These are phyloP conservation scores for Ibidorhyncha struthersii DNA, from an alignment of 2,113 vertebrate genomes.

Conservation along the genomic window DNA sequence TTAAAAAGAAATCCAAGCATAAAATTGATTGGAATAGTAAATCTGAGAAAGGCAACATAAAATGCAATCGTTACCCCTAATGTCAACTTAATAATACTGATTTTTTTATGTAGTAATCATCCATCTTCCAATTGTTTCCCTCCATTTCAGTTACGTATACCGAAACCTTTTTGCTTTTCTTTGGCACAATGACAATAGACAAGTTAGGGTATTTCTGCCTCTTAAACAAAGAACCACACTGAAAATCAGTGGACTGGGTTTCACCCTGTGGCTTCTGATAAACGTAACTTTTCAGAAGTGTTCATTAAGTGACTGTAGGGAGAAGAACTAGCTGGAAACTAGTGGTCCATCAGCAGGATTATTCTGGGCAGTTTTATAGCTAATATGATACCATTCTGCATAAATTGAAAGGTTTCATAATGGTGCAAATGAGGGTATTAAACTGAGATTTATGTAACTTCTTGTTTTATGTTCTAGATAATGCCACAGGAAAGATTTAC, in stretches of 20 bases:
- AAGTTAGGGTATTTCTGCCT: not conserved
- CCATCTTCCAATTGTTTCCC: not conserved
- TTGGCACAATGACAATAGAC: not conserved
- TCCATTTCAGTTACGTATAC: not conserved
- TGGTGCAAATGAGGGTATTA: not conserved
- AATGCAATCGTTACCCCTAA: not conserved
- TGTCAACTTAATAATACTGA: not conserved
- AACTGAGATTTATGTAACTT: not conserved
- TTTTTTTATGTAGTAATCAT: not conserved
- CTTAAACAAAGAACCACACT: not conserved
- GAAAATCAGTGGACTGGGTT: not conserved
- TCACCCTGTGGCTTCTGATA: not conserved
- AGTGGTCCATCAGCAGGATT: not conserved
- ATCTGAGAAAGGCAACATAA: not conserved
- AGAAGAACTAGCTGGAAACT: not conserved
- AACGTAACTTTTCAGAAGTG: not conserved
- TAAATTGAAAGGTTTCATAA: not conserved
- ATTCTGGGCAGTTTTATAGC: not conserved
- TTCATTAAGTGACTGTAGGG: not conserved
- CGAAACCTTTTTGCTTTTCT: not conserved
- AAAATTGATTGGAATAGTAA: not conserved
- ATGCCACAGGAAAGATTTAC: slow-evolving; percentile 79
- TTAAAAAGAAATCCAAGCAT: not conserved
- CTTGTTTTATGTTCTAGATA: slow-evolving; percentile 74
- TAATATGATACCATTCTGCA: not conserved